A percentile compares a stretch with the other conserved stretches of the same genome.
Evolutionary conservation across 2,797 vertebrate species (phyloP).

Genomic region (Megalops cyprinoides): DNA sequence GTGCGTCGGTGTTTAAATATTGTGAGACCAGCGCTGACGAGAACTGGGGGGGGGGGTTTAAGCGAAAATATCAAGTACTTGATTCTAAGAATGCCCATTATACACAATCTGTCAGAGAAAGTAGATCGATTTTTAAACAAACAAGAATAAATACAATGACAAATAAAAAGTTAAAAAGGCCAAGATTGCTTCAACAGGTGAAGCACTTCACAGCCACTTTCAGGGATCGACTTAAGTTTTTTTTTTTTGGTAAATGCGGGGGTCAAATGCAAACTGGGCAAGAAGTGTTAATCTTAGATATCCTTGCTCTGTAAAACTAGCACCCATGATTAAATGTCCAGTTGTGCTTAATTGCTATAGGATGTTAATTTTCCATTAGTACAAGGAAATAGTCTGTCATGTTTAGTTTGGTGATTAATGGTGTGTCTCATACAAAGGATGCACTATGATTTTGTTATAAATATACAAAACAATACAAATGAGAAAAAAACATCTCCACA

Average conservation of each 20-base stretch:
- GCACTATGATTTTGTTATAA: slow-evolving; percentile 64
- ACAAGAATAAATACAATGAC: slow-evolving; percentile 8
- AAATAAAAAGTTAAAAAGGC: slow-evolving; percentile 16
- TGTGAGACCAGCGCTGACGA: slow-evolving; percentile 76
- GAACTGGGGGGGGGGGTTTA: slow-evolving; percentile 70
- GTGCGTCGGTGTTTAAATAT: slow-evolving; percentile 76
- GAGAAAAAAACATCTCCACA: slow-evolving; percentile 52
- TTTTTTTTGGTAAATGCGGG: slow-evolving; percentile 64
- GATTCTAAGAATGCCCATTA: slow-evolving; percentile 77
- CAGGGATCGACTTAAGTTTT: neutral
- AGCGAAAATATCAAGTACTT: slow-evolving; percentile 78
- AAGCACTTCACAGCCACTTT: neutral
- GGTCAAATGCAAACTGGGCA: slow-evolving; percentile 20
- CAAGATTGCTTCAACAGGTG: neutral
- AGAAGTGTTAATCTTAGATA: slow-evolving; percentile 20
- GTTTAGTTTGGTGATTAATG: slow-evolving; percentile 71
- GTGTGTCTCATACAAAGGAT: slow-evolving; percentile 61
- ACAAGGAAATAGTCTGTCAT: slow-evolving; percentile 68
- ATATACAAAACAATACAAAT: slow-evolving; percentile 66
- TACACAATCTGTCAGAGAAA: slow-evolving; percentile 73
- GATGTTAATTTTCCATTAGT: slow-evolving; percentile 55
- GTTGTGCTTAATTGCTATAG: slow-evolving; percentile 74
- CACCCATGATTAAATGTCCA: slow-evolving; percentile 69
- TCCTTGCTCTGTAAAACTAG: slow-evolving; percentile 60
- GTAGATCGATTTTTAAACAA: neutral